These are phyloP conservation scores for Grammomys dolichurus DNA, from an alignment of 2,113 vertebrate genomes.

Conservation along the genomic window DNA sequence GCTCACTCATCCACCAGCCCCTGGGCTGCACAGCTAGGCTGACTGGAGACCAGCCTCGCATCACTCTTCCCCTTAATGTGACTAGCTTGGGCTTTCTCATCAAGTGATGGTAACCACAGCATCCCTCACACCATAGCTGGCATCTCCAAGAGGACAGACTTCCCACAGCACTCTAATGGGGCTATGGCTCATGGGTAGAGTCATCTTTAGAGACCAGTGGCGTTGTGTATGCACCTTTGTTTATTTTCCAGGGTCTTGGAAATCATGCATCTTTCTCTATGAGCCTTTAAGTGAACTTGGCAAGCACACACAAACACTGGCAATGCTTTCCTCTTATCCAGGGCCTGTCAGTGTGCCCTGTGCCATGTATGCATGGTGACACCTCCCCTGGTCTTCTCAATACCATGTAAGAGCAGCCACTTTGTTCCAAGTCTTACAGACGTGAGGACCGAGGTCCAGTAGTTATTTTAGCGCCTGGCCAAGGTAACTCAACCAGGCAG, in stretches of 20 bases:
- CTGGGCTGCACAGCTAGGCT: no score
- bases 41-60: neutral
- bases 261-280: neutral
- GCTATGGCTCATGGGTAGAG: neutral
- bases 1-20: neutral
- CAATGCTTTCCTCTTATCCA: neutral
- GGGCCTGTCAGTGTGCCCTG: neutral
- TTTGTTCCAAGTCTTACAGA: neutral
- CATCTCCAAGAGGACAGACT: no score
- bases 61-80: neutral
- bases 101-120: fast-evolving
- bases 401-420: no score
- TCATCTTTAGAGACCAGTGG: neutral
- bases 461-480: neutral
- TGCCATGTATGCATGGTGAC: neutral
- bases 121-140: neutral
- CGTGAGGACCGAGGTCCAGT: neutral
- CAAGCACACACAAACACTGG: neutral
- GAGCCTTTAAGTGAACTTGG: neutral
- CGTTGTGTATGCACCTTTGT: neutral
- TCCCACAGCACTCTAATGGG: neutral
- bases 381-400: neutral
- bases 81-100: neutral
- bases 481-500: neutral
- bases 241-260: neutral